Conservation (phyloP, 2,888 invertebrate species). For the Criorhina ranunculi region DNA sequence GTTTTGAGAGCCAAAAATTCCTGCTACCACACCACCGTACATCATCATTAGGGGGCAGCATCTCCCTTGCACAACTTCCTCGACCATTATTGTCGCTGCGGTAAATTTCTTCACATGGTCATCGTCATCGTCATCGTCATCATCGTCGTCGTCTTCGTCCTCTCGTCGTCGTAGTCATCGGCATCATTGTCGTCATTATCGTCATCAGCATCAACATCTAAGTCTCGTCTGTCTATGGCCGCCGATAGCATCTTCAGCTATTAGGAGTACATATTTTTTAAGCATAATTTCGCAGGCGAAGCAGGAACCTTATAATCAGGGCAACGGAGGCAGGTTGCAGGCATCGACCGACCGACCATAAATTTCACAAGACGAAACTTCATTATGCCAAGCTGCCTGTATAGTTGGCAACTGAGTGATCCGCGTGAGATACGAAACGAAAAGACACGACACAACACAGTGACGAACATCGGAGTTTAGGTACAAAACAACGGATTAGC, state of each 20-base stretch:
- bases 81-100: constrained; percentile 15
- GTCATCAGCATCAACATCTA: constrained; percentile 73
- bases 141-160: neutral
- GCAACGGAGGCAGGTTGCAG: constrained; percentile 64
- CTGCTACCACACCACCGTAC: constrained; percentile 43
- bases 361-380: constrained; percentile 56
- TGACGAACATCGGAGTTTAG: constrained; percentile 61
- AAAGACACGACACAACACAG: constrained; percentile 73
- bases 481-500: constrained; percentile 63
- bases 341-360: constrained; percentile 36
- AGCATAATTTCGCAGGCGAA: constrained; percentile 68
- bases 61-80: constrained; percentile 2
- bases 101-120: constrained; percentile 62
- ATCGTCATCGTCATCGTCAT: constrained; percentile 34
- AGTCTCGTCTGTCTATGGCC: constrained; percentile 50
- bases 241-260: constrained; percentile 70
- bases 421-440: constrained; percentile 73
- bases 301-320: constrained; percentile 73
- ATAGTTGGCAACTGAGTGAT: constrained; percentile 64
- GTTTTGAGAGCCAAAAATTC: constrained; percentile 48
- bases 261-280: constrained; percentile 73
- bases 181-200: constrained; percentile 64
- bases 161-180: constrained; percentile 32
- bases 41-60: constrained; percentile 63
- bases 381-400: constrained; percentile 6